These are phyloP conservation scores for Siderastrea radians DNA, from an alignment of 92 coral and sea anemone genomes.

Conservation along the genomic window DNA sequence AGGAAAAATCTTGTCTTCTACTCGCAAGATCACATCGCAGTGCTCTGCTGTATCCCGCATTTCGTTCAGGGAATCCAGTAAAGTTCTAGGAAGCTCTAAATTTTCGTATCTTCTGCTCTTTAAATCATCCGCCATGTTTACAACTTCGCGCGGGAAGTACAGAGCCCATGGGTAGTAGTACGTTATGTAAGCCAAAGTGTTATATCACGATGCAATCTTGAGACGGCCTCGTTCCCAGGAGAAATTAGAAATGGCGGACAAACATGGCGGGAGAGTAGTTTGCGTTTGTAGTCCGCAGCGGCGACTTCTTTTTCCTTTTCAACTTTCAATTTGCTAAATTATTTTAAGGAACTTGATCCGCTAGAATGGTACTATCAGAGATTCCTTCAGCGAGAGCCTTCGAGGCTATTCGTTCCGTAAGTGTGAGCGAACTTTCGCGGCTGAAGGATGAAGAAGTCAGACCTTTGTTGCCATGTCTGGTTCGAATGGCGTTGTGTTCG, in stretches of 20 bases:
- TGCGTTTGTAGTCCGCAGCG: background rate
- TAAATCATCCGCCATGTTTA: background rate
- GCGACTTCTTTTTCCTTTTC: background rate
- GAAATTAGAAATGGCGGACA: background rate
- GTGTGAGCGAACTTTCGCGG: slow-evolving; percentile 79
- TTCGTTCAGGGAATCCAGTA: slow-evolving; percentile 58
- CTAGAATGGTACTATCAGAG: slow-evolving; percentile 58
- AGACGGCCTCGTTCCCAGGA: background rate
- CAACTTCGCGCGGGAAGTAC: background rate
- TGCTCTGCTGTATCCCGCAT: slow-evolving; percentile 55
- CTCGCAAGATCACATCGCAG: slow-evolving; percentile 78
- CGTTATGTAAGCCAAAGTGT: background rate
- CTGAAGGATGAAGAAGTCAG: slow-evolving; percentile 82
- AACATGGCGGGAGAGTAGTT: background rate
- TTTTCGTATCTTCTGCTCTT: slow-evolving; percentile 20
- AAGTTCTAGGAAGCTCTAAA: slow-evolving; percentile 30
- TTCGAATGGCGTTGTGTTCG: slow-evolving; percentile 97
- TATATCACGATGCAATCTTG: background rate
- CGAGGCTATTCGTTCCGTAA: slow-evolving; percentile 85
- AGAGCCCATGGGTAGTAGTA: background rate
- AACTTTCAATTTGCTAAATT: background rate
- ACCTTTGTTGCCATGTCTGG: slow-evolving; percentile 92
- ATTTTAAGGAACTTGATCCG: background rate
- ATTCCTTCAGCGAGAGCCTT: slow-evolving; percentile 88
- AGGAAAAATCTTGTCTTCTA: slow-evolving; percentile 59